phyloP scores from a whole-genome alignment of 2,797 vertebrate genomes.

The Helostoma temminkii region DNA sequence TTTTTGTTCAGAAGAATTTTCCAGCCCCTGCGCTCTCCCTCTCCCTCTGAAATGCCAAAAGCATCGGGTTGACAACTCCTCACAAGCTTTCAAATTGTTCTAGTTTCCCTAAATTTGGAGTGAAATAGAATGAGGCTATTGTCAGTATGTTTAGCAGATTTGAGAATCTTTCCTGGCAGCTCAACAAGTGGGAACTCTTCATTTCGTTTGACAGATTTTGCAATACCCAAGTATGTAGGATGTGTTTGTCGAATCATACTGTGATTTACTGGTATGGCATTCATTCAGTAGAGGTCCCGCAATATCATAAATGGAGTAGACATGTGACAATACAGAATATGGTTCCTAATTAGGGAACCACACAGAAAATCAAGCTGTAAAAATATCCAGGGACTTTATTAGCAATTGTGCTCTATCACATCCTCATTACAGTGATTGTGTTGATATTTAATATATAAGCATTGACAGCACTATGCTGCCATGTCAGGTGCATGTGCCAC shows the following conservation, averaged over 20 bases:
- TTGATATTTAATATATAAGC: constrained; percentile 11
- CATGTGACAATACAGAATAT: constrained; percentile 49
- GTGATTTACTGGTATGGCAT: constrained; percentile 37
- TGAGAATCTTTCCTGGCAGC: constrained; percentile 55
- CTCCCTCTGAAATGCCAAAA: constrained; percentile 79
- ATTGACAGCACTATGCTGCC: constrained; percentile 8
- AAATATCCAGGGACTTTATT: constrained; percentile 4
- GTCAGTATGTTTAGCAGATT: constrained; percentile 45
- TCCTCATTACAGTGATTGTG: constrained; percentile 17
- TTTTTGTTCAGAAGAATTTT: constrained; percentile 82
- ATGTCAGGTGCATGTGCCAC: constrained; percentile 67
- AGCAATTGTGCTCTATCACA: constrained; percentile 24
- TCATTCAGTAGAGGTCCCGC: constrained; percentile 24
- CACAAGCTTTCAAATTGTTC: constrained; percentile 81
- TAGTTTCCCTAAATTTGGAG: constrained; percentile 68
- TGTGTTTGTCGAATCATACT: constrained; percentile 43
- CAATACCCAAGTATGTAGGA: constrained; percentile 33
- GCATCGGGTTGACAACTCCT: constrained; percentile 65
- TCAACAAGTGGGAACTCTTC: constrained; percentile 20
- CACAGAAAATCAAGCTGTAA: constrained; percentile 17
- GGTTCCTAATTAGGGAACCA: constrained; percentile 47
- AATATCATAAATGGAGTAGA: constrained; percentile 40
- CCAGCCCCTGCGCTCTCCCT: constrained; percentile 72
- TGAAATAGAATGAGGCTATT: constrained; percentile 73
- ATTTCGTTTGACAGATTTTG: constrained; percentile 15